phyloP scores from a whole-genome alignment of 92 coral and sea anemone species.

The Phenganax marumi region DNA sequence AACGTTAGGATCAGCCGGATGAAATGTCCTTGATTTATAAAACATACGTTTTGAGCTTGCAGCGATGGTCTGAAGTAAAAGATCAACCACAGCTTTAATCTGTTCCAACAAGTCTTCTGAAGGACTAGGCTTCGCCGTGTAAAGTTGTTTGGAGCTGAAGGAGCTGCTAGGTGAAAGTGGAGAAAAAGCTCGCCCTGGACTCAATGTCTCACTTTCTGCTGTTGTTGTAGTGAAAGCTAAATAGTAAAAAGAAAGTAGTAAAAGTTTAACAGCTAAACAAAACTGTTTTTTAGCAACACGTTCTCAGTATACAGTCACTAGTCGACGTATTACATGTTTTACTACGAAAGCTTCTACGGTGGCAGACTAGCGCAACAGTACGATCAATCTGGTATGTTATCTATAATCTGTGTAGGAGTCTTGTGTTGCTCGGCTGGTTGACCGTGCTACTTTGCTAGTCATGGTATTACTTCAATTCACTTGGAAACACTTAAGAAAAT shows the following conservation, averaged over 20 bases:
- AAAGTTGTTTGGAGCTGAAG: constrained; percentile 45
- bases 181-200: constrained; percentile 32
- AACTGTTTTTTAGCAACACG: not conserved
- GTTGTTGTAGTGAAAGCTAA: constrained; percentile 61
- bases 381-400: not conserved
- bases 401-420: not conserved
- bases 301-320: not conserved
- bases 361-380: not conserved
- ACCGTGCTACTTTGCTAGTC: no score
- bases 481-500: no score
- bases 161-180: constrained; percentile 46
- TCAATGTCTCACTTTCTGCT: constrained; percentile 31
- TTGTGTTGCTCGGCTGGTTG: no score
- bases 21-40: not conserved
- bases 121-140: constrained; percentile 62
- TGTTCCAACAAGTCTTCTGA: constrained; percentile 45
- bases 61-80: constrained; percentile 72
- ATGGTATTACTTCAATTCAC: no score
- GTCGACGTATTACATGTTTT: not conserved
- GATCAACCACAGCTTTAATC: constrained; percentile 73
- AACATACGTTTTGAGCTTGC: constrained; percentile 82
- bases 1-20: not conserved
- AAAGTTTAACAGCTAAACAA: not conserved
- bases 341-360: not conserved
- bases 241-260: not conserved